These are phyloP conservation scores for Triops cancriformis DNA, from an alignment of 1,140 invertebrate species.

Conservation along the genomic window DNA sequence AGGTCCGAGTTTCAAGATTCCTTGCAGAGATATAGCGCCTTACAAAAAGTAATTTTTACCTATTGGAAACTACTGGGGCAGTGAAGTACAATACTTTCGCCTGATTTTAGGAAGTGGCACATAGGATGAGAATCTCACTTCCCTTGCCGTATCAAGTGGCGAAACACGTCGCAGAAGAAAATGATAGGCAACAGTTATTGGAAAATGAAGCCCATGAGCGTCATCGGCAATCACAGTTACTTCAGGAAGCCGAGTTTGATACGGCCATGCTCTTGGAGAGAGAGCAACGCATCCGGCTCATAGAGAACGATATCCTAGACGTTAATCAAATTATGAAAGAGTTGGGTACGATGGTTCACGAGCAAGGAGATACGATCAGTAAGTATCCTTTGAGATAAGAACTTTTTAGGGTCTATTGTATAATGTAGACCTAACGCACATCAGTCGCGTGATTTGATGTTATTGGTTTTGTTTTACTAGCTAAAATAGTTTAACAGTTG, in stretches of 20 bases:
- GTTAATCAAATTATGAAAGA: constrained; percentile 88
- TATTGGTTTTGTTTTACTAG: constrained; percentile 27
- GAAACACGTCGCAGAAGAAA: constrained; percentile 37
- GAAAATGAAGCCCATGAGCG: constrained; percentile 37
- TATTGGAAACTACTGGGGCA: constrained; percentile 21
- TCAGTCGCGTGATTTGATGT: constrained; percentile 22
- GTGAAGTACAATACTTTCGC: constrained; percentile 5
- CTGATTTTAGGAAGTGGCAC: constrained; percentile 52
- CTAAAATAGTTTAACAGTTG: constrained; percentile 26
- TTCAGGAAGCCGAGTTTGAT: constrained; percentile 60
- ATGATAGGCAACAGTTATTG: constrained; percentile 39
- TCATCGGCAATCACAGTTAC: constrained; percentile 41
- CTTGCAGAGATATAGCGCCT: constrained; percentile 61
- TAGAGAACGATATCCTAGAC: constrained; percentile 78
- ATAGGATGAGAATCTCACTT: constrained; percentile 66
- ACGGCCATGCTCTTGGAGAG: constrained; percentile 62
- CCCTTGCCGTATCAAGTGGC: constrained; percentile 43
- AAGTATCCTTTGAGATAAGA: constrained; percentile 33
- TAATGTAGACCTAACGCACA: neutral
- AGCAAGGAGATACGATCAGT: constrained; percentile 77
- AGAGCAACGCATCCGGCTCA: constrained; percentile 59
- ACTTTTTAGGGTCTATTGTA: neutral
- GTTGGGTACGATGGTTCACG: constrained; percentile 65
- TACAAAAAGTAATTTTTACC: constrained; percentile 60
- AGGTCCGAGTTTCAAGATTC: constrained; percentile 70